These are phyloP conservation scores for Trichogramma dendrolimi DNA, from an alignment of 2,888 invertebrate genomes.

Conservation along the genomic window DNA sequence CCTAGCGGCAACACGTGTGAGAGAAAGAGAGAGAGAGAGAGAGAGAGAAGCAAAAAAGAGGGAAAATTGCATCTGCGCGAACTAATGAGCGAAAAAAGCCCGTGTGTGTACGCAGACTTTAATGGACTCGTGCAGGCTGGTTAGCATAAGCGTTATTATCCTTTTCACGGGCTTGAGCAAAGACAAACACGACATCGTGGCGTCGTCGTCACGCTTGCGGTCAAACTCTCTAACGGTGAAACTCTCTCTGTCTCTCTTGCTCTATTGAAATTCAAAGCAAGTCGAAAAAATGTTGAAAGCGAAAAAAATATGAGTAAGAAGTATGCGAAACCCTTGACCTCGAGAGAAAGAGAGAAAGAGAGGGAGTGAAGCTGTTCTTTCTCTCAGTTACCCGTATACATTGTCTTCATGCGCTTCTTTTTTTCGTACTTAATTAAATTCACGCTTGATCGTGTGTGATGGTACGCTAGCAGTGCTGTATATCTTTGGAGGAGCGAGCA, in stretches of 20 bases:
- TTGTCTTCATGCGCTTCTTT: background rate
- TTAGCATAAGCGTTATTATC: no score
- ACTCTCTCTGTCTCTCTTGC: no score
- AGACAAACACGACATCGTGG: slow-evolving; percentile 5
- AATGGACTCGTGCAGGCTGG: no score
- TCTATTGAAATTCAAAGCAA: no score
- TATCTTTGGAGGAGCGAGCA: no score
- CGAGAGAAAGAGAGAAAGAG: background rate
- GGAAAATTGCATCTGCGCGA: background rate
- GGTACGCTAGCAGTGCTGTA: background rate
- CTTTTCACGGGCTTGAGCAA: slow-evolving; percentile 9
- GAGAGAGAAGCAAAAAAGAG: slow-evolving; percentile 3
- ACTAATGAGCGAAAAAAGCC: no score
- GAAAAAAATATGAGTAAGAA: background rate
- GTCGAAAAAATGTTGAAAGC: background rate
- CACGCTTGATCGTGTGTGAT: slow-evolving; percentile 1
- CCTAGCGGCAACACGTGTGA: background rate
- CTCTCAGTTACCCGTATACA: slow-evolving; percentile 13
- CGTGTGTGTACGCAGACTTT: no score
- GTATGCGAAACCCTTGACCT: slow-evolving; percentile 17
- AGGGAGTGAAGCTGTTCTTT: background rate
- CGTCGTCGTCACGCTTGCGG: no score
- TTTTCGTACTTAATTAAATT: background rate
- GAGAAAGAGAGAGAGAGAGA: background rate
- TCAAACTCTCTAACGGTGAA: no score